Evolutionary conservation across 2,888 invertebrate genomes (phyloP), one percentile per base, ranked within the genome.

Genomic region (Smittia sp.): DNA sequence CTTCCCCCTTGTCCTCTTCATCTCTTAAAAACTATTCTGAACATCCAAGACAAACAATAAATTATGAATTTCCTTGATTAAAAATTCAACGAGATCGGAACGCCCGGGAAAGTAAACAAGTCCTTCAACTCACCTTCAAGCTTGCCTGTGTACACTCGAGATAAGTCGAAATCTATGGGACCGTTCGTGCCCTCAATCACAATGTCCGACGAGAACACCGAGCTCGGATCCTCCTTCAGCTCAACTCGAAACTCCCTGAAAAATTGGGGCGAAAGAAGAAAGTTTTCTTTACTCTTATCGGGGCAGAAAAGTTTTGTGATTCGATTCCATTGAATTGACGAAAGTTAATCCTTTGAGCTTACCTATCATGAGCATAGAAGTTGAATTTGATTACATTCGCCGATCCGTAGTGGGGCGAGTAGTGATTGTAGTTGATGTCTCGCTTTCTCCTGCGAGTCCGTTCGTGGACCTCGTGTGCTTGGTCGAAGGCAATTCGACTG

Each of bases 221-320:
- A 86, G 76, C 86, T 85, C 22, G 87, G 87, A 81, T 93, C 91
- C 76, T 91, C 91, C 76, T 85, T 85, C 78, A 91, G 85, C 78
- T 89, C 86, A 80, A 94, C 83, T 78, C 88, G 88, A 84, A 93
- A 93, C 79, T 89, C 86, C 82, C 93, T 93, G 86, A 1, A 87
- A 87, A 52, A 73, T 41, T 65, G 27, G 39, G 18, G 1, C 11
- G 52, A 62, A 73, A 67, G 13, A 52, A 52, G 67, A 58, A 67
- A 15, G n/a, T 27, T 18, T 25, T 24, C 38, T 68, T 68, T 11
- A 27, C 9, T 32, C 9, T 32, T 32, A 32, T 32, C 32, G 32
- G 32, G 18, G 11, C n/a, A 46, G n/a, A 18, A 18, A 46, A 13
- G 52, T 46, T 46, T 46, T 46, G 3, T 32, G 32, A 32, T 32